Evolutionary conservation across 53 echinoderm and acorn worm genomes (phyloP), one percentile per base, ranked within the genome.

Genomic region (Zoroaster sp.): DNA sequence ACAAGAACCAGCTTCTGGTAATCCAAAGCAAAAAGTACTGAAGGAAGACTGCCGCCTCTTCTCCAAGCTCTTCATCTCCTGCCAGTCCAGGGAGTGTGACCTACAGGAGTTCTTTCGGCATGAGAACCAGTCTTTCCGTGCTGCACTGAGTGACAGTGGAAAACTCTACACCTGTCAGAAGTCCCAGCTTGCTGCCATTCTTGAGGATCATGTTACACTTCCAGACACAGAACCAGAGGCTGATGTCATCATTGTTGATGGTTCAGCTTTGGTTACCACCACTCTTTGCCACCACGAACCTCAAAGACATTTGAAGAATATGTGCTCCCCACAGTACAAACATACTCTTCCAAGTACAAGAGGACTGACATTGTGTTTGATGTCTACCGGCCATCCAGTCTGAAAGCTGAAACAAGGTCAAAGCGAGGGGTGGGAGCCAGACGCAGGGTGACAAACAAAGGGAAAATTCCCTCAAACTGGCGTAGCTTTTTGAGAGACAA

Each of bases 241-340:
- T 14, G 82, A 82, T 65, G 68, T 44, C 20, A 37, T 38, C n/a
- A 36, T 82, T 38, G 7, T 91, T 49, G 72, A 91, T 70, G 91
- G 91, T 11, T 52, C 74, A 25, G 66, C 31, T 11, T 3, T 90
- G 23, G 40, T 90, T 4, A 41, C n/a, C n/a, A n/a, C n/a, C n/a
- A 90, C 33, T 52, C 72, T 38, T 36, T 88, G 2, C 43, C 18
- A 31, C 88, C 88, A 40, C 25, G 18, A 12, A 52, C 30, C 10
- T 71, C 72, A 7, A 80, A 88, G 67, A 92, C 80, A 20, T 88
- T 88, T 52, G 36, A 38, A 12, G 88, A 80, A 20, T 81, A 92
- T 73, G 52, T 82, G 28, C 15, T 3, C 9, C n/a, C n/a, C n/a
- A n/a, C n/a, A n/a, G n/a, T n/a, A n/a, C n/a, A n/a, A n/a, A n/a